phyloP scores from a whole-genome alignment of 2,797 vertebrate species.

The Tiaroga cobitis region DNA sequence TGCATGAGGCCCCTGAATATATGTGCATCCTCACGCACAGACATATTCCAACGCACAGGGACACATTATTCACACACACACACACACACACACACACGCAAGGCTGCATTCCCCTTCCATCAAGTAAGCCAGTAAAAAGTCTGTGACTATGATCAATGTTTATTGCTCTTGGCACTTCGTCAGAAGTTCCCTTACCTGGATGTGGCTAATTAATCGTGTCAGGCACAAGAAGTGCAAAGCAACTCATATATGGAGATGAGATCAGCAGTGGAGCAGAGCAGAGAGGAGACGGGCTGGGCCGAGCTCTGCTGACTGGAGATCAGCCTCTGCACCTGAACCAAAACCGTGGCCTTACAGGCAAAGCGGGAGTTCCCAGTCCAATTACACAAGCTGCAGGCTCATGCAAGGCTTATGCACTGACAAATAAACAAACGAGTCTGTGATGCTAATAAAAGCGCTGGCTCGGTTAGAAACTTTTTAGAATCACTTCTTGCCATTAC shows the following conservation, averaged over 20 bases:
- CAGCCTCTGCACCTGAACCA: slow-evolving; percentile 20
- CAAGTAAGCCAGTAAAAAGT: slow-evolving; percentile 67
- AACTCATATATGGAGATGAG: slow-evolving; percentile 70
- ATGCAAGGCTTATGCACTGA: slow-evolving; percentile 78
- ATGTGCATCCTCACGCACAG: not conserved
- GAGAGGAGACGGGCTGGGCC: slow-evolving; percentile 29
- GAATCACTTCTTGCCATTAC: not conserved
- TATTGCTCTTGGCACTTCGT: slow-evolving; percentile 82
- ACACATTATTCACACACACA: slow-evolving; percentile 26
- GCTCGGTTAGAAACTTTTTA: slow-evolving; percentile 60
- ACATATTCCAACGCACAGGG: slow-evolving; percentile 7
- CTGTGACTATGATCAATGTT: slow-evolving; percentile 80
- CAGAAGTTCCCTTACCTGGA: slow-evolving; percentile 80
- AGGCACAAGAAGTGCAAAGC: slow-evolving; percentile 65
- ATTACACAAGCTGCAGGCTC: slow-evolving; percentile 78
- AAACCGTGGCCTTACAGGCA: slow-evolving; percentile 77
- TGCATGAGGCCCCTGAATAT: not conserved
- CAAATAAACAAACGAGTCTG: slow-evolving; percentile 72
- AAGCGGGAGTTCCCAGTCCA: slow-evolving; percentile 80
- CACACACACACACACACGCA: slow-evolving; percentile 23
- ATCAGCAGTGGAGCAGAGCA: slow-evolving; percentile 69
- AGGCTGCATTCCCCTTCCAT: slow-evolving; percentile 35
- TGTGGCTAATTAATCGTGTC: slow-evolving; percentile 81
- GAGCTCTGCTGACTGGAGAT: slow-evolving; percentile 26
- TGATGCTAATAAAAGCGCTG: slow-evolving; percentile 73